phyloP scores from a whole-genome alignment of 1,140 invertebrate genomes.

The Drosophila takahashii region DNA sequence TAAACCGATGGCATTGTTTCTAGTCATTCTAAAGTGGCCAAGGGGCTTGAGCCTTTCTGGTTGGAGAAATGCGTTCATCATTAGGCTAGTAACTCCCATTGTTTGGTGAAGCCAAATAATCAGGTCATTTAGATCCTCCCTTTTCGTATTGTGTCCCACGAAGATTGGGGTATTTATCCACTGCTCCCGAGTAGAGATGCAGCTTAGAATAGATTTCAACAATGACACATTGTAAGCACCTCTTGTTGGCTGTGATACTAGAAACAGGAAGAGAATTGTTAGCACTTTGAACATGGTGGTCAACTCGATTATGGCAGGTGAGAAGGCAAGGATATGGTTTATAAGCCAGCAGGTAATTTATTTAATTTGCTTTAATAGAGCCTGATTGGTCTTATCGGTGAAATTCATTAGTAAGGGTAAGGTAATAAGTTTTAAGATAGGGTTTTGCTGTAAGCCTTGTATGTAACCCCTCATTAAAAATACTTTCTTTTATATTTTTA shows the following conservation, averaged over 20 bases:
- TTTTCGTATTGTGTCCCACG: conserved; percentile 11
- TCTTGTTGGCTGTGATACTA: background rate
- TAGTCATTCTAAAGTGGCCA: conserved; percentile 41
- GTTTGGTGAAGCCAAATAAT: conserved; percentile 57
- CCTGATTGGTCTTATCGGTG: conserved; percentile 48
- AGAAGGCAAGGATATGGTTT: background rate
- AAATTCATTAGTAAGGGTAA: too few species aligned
- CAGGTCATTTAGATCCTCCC: conserved; percentile 4
- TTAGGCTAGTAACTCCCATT: conserved; percentile 34
- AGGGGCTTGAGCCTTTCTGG: conserved; percentile 1
- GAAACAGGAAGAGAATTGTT: conserved; percentile 3
- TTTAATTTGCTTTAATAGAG: conserved; percentile 53
- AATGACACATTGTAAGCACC: conserved; percentile 39
- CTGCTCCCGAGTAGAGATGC: background rate
- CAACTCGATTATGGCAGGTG: background rate
- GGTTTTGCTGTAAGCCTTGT: background rate
- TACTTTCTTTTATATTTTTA: conserved; percentile 71
- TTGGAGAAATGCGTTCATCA: background rate
- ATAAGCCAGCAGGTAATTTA: conserved; percentile 36
- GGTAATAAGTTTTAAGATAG: background rate
- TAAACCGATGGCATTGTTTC: conserved; percentile 46
- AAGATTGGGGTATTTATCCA: conserved; percentile 63
- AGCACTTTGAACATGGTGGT: conserved; percentile 17
- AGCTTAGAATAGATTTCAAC: conserved; percentile 20
- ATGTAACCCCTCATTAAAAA: background rate